phyloP scores from a whole-genome alignment of 2,888 invertebrate species.

The Phortica magna region DNA sequence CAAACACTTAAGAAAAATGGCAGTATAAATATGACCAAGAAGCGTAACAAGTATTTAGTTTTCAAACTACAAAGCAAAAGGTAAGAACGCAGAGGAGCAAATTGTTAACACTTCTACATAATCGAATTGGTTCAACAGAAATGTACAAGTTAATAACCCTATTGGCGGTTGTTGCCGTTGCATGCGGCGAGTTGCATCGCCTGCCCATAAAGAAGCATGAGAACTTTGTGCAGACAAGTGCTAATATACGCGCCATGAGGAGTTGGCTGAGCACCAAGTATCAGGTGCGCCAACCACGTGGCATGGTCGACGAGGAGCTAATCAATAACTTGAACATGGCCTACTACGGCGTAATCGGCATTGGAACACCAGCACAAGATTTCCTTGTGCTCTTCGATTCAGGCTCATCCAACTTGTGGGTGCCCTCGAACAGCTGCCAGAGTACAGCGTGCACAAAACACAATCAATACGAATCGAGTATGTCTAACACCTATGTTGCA shows the following conservation, averaged over 20 bases:
- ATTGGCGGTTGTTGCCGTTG: slow-evolving; percentile 57
- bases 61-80: background rate
- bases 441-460: slow-evolving; percentile 95
- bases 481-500: slow-evolving; percentile 87
- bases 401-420: slow-evolving; percentile 98
- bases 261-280: slow-evolving; percentile 53
- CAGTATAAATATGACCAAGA: background rate
- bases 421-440: slow-evolving; percentile 96
- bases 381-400: slow-evolving; percentile 96
- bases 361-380: slow-evolving; percentile 93
- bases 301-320: slow-evolving; percentile 75
- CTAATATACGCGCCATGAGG: slow-evolving; percentile 40
- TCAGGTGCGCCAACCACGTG: slow-evolving; percentile 43
- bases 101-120: background rate
- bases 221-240: slow-evolving; percentile 48
- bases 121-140: slow-evolving; percentile 13
- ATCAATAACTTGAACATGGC: slow-evolving; percentile 96
- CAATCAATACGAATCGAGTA: slow-evolving; percentile 93
- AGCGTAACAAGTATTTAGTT: background rate
- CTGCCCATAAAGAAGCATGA: slow-evolving; percentile 59
- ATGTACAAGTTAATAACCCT: slow-evolving; percentile 61
- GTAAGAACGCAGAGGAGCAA: background rate
- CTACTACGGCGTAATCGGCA: slow-evolving; percentile 93
- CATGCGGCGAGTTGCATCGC: slow-evolving; percentile 60
- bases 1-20: background rate